A percentile compares a stretch with the other conserved stretches of the same genome.
Conservation (phyloP, 2,113 vertebrate species). For the Notarius quadriscutis region DNA sequence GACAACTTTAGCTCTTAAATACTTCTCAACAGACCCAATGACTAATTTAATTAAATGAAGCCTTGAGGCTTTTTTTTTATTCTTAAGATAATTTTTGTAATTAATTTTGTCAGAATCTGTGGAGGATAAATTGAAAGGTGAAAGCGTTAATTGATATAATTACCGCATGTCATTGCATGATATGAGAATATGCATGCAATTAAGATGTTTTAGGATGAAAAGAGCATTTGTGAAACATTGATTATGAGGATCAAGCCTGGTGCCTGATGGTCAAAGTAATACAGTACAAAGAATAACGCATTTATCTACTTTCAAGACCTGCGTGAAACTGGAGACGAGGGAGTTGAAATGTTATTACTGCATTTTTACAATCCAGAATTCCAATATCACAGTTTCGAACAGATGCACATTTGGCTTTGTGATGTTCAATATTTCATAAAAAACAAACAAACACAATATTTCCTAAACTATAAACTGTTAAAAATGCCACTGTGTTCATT, state of each 20-base stretch:
- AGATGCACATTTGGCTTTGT: no score
- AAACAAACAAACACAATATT: not conserved
- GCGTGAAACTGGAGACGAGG: not conserved
- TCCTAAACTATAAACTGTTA: no score
- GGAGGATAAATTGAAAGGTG: constrained; percentile 6
- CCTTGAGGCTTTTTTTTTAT: constrained; percentile 19
- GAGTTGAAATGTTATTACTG: not conserved
- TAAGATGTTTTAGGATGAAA: not conserved
- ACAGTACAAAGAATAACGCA: not conserved
- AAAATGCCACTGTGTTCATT: not conserved
- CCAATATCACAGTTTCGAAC: no score
- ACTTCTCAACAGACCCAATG: not conserved
- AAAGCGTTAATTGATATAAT: not conserved
- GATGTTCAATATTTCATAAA: no score
- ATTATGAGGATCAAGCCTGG: not conserved
- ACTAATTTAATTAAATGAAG: constrained; percentile 23
- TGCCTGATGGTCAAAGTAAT: not conserved
- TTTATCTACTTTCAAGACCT: not conserved
- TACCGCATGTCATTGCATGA: not conserved
- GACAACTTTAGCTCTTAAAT: constrained; percentile 7
- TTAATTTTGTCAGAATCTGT: constrained; percentile 3
- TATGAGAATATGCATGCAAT: not conserved
- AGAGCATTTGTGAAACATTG: not conserved
- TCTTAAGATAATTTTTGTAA: constrained; percentile 4
- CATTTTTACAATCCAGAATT: not conserved